phyloP scores from a whole-genome alignment of 2,113 vertebrate genomes.

The Ranitomeya imitator region DNA sequence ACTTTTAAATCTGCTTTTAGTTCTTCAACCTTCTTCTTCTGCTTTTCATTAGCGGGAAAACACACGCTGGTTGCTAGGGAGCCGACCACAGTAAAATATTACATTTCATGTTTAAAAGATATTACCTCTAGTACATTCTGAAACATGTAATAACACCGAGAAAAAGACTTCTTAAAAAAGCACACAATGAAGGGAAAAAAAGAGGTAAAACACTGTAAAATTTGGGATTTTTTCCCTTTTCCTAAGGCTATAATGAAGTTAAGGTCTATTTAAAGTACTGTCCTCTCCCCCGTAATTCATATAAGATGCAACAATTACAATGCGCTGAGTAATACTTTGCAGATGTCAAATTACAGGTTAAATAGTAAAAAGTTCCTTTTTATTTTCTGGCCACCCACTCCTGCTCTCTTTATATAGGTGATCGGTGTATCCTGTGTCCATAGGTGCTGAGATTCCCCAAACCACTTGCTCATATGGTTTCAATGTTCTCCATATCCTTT shows the following conservation, averaged over 20 bases:
- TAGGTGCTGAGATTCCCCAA: conserved; percentile 75
- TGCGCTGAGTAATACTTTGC: conserved; percentile 92
- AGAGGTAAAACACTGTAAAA: background rate
- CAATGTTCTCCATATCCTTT: conserved; percentile 80
- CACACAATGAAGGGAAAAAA: background rate
- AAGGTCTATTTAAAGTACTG: conserved; percentile 84
- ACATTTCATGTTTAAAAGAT: conserved; percentile 55
- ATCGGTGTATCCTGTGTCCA: conserved; percentile 73
- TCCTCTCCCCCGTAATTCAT: conserved; percentile 80
- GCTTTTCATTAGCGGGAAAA: conserved; percentile 54
- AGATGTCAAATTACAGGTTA: conserved; percentile 89
- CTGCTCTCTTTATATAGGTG: conserved; percentile 82
- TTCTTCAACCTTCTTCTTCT: conserved; percentile 39
- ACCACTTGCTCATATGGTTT: conserved; percentile 76
- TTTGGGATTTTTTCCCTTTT: conserved; percentile 47
- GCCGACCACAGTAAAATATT: conserved; percentile 54
- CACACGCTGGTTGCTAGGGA: conserved; percentile 47
- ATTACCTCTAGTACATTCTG: conserved; percentile 46
- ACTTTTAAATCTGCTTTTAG: conserved; percentile 37
- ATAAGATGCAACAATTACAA: conserved; percentile 90
- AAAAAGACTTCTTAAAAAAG: conserved; percentile 18
- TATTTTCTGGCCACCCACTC: conserved; percentile 85
- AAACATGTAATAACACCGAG: conserved; percentile 45
- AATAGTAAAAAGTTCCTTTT: conserved; percentile 73
- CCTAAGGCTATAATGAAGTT: conserved; percentile 73